A percentile compares a stretch with the other conserved stretches of the same genome.
phyloP scores from a whole-genome alignment of 2,888 invertebrate genomes.

The Agrochola lota region DNA sequence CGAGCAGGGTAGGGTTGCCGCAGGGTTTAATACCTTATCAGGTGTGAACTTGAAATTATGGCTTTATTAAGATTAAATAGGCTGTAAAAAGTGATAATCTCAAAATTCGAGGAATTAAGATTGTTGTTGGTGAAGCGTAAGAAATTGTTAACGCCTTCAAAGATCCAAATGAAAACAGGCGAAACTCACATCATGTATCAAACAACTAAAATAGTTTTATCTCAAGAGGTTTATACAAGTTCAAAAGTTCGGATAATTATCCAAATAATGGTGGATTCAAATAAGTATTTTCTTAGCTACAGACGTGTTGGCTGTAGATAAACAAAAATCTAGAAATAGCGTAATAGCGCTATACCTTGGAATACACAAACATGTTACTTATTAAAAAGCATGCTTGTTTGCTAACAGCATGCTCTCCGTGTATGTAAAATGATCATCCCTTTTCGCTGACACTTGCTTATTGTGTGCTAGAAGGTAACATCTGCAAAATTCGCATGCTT shows the following conservation, averaged over 20 bases:
- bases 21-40: conserved; percentile 42
- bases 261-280: not conserved
- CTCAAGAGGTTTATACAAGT: too few relatives aligned
- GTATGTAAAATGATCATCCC: too few relatives aligned
- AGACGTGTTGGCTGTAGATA: not conserved
- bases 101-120: conserved; percentile 17
- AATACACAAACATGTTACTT: too few relatives aligned
- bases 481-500: too few relatives aligned
- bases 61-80: conserved; percentile 53
- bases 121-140: conserved; percentile 4
- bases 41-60: conserved; percentile 51
- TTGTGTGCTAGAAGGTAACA: too few relatives aligned
- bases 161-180: not conserved
- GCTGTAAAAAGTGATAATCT: conserved; percentile 31
- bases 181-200: too few relatives aligned
- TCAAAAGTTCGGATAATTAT: too few relatives aligned
- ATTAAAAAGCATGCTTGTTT: too few relatives aligned
- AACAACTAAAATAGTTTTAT: not conserved
- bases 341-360: too few relatives aligned
- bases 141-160: not conserved
- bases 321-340: not conserved
- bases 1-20: conserved; percentile 67
- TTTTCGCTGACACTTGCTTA: too few relatives aligned
- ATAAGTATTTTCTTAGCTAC: not conserved
- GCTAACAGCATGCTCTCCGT: too few relatives aligned